A percentile compares a stretch with the other conserved stretches of the same genome.
These are phyloP conservation scores for Erithacus rubecula DNA, from an alignment of 2,797 vertebrate genomes.

Conservation along the genomic window DNA sequence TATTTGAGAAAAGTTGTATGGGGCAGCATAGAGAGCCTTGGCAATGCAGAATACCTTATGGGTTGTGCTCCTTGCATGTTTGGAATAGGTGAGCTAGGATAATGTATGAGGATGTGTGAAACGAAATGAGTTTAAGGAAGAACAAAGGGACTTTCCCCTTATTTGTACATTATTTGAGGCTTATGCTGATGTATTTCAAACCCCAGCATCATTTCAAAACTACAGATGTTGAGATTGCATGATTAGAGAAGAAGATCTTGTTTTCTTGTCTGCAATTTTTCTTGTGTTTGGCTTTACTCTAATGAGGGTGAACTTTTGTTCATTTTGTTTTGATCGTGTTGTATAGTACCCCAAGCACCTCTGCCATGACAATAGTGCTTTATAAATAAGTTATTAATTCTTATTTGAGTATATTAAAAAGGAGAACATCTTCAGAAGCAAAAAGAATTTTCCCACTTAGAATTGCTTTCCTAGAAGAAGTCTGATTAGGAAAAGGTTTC, in stretches of 20 bases:
- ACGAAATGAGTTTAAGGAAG: not conserved
- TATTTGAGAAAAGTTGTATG: not conserved
- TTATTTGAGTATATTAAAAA: constrained; percentile 18
- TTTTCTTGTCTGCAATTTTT: not conserved
- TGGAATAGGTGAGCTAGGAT: not conserved
- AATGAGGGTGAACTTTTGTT: constrained; percentile 53
- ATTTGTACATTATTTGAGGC: not conserved
- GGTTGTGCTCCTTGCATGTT: not conserved
- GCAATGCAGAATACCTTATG: not conserved
- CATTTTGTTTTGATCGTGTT: constrained; percentile 42
- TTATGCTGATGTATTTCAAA: not conserved
- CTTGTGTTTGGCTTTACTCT: not conserved
- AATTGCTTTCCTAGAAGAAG: constrained; percentile 35
- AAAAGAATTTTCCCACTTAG: constrained; percentile 29
- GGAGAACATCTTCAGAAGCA: constrained; percentile 10
- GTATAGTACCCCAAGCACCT: constrained; percentile 12
- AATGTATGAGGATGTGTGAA: not conserved
- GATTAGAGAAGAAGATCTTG: not conserved
- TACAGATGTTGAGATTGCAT: not conserved
- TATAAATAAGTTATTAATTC: constrained; percentile 58
- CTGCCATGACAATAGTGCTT: not conserved
- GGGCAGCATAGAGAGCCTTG: accelerated
- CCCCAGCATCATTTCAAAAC: not conserved
- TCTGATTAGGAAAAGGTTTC: constrained; percentile 29
- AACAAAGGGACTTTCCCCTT: not conserved